Conservation (phyloP, 2,797 vertebrate species). For the Apodemus agrarius region DNA sequence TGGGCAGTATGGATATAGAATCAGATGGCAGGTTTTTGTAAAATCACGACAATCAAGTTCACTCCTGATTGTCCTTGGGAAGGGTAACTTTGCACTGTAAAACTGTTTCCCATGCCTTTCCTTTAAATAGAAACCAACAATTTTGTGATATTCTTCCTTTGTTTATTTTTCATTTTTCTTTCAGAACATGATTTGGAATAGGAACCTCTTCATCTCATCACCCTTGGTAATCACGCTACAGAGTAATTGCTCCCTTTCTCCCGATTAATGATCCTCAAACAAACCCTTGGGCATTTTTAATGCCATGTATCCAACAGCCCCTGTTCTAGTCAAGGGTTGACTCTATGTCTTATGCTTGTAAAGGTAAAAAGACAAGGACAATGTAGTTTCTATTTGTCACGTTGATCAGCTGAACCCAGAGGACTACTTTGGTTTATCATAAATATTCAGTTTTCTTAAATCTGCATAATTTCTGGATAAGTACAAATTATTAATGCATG, state of each 20-base stretch:
- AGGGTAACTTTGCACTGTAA: not conserved
- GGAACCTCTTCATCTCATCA: conserved; percentile 33
- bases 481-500: not conserved
- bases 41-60: not conserved
- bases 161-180: conserved; percentile 53
- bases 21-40: not conserved
- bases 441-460: not conserved
- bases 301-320: not conserved
- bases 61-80: not conserved
- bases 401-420: not conserved
- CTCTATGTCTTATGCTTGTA: not conserved
- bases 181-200: conserved; percentile 37
- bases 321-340: not conserved
- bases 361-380: conserved; percentile 39
- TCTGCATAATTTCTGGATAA: not conserved
- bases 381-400: not conserved
- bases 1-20: not conserved
- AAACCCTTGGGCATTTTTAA: not conserved
- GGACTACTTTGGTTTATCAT: not conserved
- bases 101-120: not conserved
- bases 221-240: not conserved
- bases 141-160: conserved; percentile 14
- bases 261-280: conserved; percentile 45
- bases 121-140: not conserved
- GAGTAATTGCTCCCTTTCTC: conserved; percentile 27